phyloP scores from a whole-genome alignment of 2,888 invertebrate species.

The Eristalinus aeneus region DNA sequence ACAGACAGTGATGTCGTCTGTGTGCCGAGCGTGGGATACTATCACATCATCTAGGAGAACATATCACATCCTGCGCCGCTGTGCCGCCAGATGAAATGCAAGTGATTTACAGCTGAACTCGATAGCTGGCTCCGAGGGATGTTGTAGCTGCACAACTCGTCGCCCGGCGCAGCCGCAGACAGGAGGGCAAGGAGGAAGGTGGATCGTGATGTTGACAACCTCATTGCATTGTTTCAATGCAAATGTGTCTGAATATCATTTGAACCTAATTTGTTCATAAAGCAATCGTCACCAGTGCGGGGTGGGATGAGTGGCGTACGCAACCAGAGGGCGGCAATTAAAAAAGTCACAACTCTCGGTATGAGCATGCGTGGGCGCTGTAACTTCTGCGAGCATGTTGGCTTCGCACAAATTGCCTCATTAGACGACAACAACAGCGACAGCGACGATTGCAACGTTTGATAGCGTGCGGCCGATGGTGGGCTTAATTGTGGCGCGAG shows the following conservation, averaged over 20 bases:
- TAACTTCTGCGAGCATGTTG: constrained; percentile 36
- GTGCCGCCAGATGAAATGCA: constrained; percentile 58
- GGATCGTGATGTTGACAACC: constrained; percentile 61
- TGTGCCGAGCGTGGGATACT: constrained; percentile 60
- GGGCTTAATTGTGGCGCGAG: constrained; percentile 23
- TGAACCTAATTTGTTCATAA: constrained; percentile 67
- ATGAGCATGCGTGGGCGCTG: constrained; percentile 46
- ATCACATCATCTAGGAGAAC: constrained; percentile 69
- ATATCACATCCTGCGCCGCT: constrained; percentile 63
- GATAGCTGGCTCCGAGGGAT: constrained; percentile 33
- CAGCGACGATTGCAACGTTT: constrained; percentile 3
- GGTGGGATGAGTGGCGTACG: constrained; percentile 41
- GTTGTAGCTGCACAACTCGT: background rate
- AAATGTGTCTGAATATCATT: constrained; percentile 61
- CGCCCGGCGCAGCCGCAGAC: background rate
- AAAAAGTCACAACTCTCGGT: constrained; percentile 32
- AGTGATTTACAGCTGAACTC: constrained; percentile 66
- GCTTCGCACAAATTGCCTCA: constrained; percentile 58
- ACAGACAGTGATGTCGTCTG: background rate
- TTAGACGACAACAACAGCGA: constrained; percentile 23
- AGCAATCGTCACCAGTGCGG: constrained; percentile 32
- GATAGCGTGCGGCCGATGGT: constrained; percentile 1
- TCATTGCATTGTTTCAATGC: constrained; percentile 65
- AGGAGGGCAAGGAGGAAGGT: background rate
- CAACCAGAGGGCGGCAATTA: constrained; percentile 59